phyloP scores from a whole-genome alignment of 2,113 vertebrate genomes.

The Fulica atra region DNA sequence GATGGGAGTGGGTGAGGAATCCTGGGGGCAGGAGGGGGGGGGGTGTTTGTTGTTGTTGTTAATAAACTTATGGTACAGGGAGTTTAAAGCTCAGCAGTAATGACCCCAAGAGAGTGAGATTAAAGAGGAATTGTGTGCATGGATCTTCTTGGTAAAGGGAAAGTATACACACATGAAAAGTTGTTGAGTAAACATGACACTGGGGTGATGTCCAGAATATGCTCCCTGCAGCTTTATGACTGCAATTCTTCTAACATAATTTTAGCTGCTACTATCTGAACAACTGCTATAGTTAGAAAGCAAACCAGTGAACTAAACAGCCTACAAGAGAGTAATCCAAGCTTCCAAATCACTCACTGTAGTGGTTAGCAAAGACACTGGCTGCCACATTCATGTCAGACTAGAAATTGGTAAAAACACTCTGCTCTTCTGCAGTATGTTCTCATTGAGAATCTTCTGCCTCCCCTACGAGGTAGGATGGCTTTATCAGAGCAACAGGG shows the following conservation, averaged over 20 bases:
- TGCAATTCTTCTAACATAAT: constrained; percentile 22
- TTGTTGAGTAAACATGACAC: not conserved
- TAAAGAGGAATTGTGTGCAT: not conserved
- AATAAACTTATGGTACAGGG: not conserved
- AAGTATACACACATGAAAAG: not conserved
- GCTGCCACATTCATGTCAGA: not conserved
- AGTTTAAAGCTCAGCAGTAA: not conserved
- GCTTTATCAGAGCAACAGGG: not conserved
- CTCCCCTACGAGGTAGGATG: not conserved
- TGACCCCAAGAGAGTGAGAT: not conserved
- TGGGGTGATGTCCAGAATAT: not conserved
- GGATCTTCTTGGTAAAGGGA: not conserved
- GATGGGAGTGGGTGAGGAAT: not conserved
- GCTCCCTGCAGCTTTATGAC: constrained; percentile 39
- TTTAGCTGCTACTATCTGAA: constrained; percentile 60
- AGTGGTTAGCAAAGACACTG: not conserved
- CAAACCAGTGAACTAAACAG: constrained; percentile 46
- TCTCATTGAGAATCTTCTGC: not conserved
- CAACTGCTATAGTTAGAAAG: constrained; percentile 61
- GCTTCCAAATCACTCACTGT: not conserved
- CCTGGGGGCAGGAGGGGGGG: not conserved
- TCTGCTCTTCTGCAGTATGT: not conserved
- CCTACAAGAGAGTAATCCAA: not conserved
- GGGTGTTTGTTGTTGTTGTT: not conserved
- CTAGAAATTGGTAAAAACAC: not conserved